Conservation (phyloP, 2,797 vertebrate species). For the Lemur catta region DNA sequence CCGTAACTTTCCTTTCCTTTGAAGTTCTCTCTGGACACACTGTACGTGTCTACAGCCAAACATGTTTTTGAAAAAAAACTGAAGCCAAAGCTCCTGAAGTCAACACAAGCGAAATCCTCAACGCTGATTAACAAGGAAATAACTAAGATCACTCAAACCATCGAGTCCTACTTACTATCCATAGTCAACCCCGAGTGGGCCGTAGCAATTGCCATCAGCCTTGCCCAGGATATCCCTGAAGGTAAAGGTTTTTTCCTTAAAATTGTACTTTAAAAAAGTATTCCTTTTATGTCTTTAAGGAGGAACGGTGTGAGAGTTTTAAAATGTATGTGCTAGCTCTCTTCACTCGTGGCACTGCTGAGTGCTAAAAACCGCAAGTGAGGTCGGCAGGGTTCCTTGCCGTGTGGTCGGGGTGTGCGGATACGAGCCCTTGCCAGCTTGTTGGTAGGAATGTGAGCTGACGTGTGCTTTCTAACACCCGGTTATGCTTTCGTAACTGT, state of each 20-base stretch:
- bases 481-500: neutral
- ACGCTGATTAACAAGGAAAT: constrained; percentile 85
- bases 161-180: constrained; percentile 91
- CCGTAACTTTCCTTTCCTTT: neutral
- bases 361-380: neutral
- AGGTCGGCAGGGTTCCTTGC: no score
- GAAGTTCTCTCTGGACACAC: constrained; percentile 92
- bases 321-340: neutral
- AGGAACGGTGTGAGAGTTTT: neutral
- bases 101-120: constrained; percentile 80
- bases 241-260: constrained; percentile 80
- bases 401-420: neutral
- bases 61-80: constrained; percentile 92
- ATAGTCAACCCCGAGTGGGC: constrained; percentile 95
- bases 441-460: neutral
- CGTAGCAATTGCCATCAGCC: constrained; percentile 91
- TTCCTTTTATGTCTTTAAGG: neutral
- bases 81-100: constrained; percentile 90
- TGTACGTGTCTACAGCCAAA: constrained; percentile 92
- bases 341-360: neutral
- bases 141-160: constrained; percentile 85
- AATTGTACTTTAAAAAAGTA: neutral
- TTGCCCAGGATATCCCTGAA: constrained; percentile 93
- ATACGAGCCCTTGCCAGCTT: fast-evolving
- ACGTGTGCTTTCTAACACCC: neutral